A percentile compares a stretch with the other conserved stretches of the same genome.
phyloP scores from a whole-genome alignment of 2,797 vertebrate species.

The Eremophila alpestris region DNA sequence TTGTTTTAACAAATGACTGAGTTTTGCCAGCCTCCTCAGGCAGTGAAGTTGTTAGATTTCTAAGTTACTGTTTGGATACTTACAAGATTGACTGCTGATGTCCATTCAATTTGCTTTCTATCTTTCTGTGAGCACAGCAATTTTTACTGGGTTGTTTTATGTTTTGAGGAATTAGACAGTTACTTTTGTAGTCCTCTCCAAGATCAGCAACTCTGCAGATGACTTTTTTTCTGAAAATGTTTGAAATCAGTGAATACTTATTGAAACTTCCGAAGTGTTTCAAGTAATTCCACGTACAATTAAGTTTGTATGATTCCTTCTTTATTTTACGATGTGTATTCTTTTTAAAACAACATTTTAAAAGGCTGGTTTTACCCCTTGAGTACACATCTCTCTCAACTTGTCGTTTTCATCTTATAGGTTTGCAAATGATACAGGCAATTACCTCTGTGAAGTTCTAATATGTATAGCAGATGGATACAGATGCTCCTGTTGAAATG shows the following conservation, averaged over 20 bases:
- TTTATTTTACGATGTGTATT: neutral
- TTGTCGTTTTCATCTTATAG: neutral
- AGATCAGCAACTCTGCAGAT: neutral
- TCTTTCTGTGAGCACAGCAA: neutral
- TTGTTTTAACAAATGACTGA: slow-evolving; percentile 22
- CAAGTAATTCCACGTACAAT: neutral
- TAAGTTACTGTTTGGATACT: neutral
- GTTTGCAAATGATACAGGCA: neutral
- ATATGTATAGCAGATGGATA: neutral
- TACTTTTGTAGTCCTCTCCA: neutral
- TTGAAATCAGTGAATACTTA: neutral
- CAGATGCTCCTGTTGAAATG: neutral
- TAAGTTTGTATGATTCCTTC: neutral
- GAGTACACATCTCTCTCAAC: neutral
- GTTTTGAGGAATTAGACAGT: neutral
- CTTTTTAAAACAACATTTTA: neutral
- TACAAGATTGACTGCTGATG: neutral
- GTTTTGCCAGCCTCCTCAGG: neutral
- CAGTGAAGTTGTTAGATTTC: neutral
- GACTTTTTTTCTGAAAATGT: neutral
- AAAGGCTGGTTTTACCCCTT: rapidly evolving
- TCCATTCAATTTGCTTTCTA: neutral
- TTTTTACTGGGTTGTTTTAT: neutral
- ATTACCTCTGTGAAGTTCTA: neutral
- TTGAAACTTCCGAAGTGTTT: neutral